A percentile compares a stretch with the other conserved stretches of the same genome.
Evolutionary conservation across 2,113 vertebrate genomes (phyloP).

Genomic region (Hypomesus transpacificus): DNA sequence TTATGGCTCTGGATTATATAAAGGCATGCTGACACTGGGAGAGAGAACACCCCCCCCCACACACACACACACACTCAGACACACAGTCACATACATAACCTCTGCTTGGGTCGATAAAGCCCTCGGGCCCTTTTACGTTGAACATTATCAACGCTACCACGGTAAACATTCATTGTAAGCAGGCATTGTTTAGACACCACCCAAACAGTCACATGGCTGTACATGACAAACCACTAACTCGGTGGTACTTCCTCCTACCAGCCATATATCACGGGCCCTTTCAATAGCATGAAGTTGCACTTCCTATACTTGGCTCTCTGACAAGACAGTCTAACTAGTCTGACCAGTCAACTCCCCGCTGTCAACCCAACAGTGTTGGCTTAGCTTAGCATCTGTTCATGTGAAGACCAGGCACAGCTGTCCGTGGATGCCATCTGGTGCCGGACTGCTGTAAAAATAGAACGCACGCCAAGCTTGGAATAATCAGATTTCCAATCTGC

Average conservation of each 20-base stretch:
- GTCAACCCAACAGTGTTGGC: conserved; percentile 13
- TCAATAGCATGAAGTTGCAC: too few relatives aligned
- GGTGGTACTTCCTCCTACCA: too few relatives aligned
- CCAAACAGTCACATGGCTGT: too few relatives aligned
- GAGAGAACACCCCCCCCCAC: not conserved
- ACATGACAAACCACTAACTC: too few relatives aligned
- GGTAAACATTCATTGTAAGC: too few relatives aligned
- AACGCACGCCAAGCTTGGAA: not conserved
- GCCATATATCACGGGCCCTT: not conserved
- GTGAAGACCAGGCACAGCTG: conserved; percentile 5
- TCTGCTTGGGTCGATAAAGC: too few relatives aligned
- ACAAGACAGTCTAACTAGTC: not conserved
- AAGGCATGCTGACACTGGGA: not conserved
- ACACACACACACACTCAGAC: not conserved
- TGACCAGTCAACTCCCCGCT: too few relatives aligned
- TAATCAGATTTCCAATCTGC: too few relatives aligned
- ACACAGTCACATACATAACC: not conserved
- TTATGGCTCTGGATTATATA: too few relatives aligned
- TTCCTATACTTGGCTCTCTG: conserved; percentile 19
- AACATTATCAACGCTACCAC: too few relatives aligned
- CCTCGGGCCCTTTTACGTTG: too few relatives aligned
- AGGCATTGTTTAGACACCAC: too few relatives aligned
- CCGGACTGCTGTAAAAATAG: conserved; percentile 30
- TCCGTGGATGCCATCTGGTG: conserved; percentile 58
- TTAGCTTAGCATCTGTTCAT: conserved; percentile 3